Conservation (phyloP, 2,113 vertebrate species). For the Hippocampus guttulatus region DNA sequence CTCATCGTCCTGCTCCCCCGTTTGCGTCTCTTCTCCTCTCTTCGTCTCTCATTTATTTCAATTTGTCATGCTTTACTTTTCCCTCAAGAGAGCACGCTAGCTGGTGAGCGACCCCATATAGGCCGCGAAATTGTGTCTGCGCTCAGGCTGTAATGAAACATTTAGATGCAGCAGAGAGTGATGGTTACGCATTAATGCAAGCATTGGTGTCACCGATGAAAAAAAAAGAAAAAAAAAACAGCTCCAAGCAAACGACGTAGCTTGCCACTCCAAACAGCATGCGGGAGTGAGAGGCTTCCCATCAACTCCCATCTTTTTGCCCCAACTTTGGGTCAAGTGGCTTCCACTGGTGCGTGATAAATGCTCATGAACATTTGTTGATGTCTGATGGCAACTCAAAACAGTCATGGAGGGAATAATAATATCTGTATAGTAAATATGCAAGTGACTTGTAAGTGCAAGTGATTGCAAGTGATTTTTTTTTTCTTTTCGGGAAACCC, state of each 20-base stretch:
- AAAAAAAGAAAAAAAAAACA: neutral
- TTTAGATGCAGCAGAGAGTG: constrained; percentile 70
- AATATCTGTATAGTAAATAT: neutral
- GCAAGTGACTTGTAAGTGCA: neutral
- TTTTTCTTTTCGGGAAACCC: too few relatives aligned
- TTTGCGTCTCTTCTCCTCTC: constrained; percentile 42
- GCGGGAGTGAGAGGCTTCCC: constrained; percentile 21
- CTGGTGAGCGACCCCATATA: constrained; percentile 62
- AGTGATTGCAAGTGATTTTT: too few relatives aligned
- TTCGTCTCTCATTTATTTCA: constrained; percentile 77
- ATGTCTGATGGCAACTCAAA: constrained; percentile 19
- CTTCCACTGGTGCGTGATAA: constrained; percentile 19
- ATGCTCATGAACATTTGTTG: constrained; percentile 14
- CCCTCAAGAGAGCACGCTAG: constrained; percentile 64
- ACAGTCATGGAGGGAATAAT: neutral
- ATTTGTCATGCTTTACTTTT: constrained; percentile 77
- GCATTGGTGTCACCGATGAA: constrained; percentile 43
- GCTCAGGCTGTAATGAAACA: constrained; percentile 72
- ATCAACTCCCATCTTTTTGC: constrained; percentile 14
- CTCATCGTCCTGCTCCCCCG: constrained; percentile 35
- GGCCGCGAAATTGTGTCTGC: constrained; percentile 71
- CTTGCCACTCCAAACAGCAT: constrained; percentile 19
- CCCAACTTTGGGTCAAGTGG: constrained; percentile 27
- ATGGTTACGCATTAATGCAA: constrained; percentile 67
- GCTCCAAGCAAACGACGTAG: constrained; percentile 28